Evolutionary conservation across 2,888 invertebrate genomes (phyloP), one percentile per base, ranked within the genome.

Genomic region (Antheraea assamensis): DNA sequence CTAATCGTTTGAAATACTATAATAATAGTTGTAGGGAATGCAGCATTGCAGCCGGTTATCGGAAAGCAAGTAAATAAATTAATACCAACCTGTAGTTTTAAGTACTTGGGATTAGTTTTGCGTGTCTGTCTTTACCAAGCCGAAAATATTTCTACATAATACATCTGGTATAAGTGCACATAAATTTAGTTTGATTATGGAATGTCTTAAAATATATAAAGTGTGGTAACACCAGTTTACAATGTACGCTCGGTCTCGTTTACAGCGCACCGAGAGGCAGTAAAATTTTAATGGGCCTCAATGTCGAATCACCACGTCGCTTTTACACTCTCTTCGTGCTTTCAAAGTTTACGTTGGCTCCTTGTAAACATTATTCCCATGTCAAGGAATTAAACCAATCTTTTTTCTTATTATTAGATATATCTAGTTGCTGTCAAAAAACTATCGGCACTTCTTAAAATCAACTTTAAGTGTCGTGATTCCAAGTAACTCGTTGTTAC

Each of bases 211-310:
- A 64, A 64, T 17, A 30, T 3, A 35, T 3, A 68, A 68, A 21
- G 3, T 68, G 35, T 35, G 68, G 68, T n/a, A n/a, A 35, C 68
- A 35, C 19, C 10, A n/a, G 1, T 19, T 68, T 31, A 68, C 31
- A 68, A 68, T 35, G 68, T 68, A 35, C 68, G 68, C 35, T 68
- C 35, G 35, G 68, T 68, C 68, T 68, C 68, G 35, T 68, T 68
- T 68, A 68, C 31, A 68, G 35, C 68, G 35, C 21, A 68, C 68
- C 35, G 66, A 74, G 74, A 49, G 70, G n/a, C 7, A 31, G 61
- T 77, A 75, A 74, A 78, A 79, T 73, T 76, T 75, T 78, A 79
- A 79, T 77, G 75, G 74, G 71, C 74, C 31, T 72, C 70, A 71
- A 68, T 72, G 71, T 72, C 73, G 74, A 75, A 77, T 70, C 72